These are phyloP conservation scores for Anastatus disparis DNA, from an alignment of 1,140 invertebrate species.

Conservation along the genomic window DNA sequence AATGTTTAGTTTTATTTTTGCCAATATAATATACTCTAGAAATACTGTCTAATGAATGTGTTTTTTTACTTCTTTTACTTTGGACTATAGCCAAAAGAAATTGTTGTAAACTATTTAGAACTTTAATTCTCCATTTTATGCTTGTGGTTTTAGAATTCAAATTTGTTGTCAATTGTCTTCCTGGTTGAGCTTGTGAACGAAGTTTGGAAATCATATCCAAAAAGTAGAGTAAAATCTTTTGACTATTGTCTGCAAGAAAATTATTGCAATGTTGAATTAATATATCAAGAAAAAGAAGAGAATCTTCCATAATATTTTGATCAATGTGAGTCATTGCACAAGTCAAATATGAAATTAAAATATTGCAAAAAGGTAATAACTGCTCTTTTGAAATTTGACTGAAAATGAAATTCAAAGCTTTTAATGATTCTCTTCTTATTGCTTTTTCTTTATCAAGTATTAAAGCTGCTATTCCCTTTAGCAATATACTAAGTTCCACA, in stretches of 20 bases:
- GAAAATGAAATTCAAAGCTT: conserved; percentile 75
- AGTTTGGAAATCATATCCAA: conserved; percentile 82
- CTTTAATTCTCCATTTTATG: conserved; percentile 80
- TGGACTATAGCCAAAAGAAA: conserved; percentile 68
- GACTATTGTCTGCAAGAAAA: conserved; percentile 73
- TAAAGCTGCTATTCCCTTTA: conserved; percentile 76
- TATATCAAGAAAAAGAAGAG: conserved; percentile 79
- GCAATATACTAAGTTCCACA: conserved; percentile 73
- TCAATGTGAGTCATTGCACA: conserved; percentile 91
- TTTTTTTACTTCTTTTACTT: conserved; percentile 38
- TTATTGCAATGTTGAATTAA: conserved; percentile 72
- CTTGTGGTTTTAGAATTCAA: conserved; percentile 76
- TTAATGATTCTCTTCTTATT: conserved; percentile 75
- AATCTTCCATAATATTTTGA: conserved; percentile 82
- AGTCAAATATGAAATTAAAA: conserved; percentile 79
- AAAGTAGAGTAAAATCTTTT: conserved; percentile 80
- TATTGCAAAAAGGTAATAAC: conserved; percentile 76
- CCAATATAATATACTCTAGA: conserved; percentile 32
- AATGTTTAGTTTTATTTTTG: conserved; percentile 39
- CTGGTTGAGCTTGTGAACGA: conserved; percentile 71
- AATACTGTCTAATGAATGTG: background rate
- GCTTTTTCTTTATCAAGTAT: conserved; percentile 78
- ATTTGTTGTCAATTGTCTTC: conserved; percentile 73
- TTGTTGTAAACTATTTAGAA: conserved; percentile 72
- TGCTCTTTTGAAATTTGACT: conserved; percentile 65